Evolutionary conservation across 2,797 vertebrate genomes (phyloP).

Genomic region (Carapus acus): DNA sequence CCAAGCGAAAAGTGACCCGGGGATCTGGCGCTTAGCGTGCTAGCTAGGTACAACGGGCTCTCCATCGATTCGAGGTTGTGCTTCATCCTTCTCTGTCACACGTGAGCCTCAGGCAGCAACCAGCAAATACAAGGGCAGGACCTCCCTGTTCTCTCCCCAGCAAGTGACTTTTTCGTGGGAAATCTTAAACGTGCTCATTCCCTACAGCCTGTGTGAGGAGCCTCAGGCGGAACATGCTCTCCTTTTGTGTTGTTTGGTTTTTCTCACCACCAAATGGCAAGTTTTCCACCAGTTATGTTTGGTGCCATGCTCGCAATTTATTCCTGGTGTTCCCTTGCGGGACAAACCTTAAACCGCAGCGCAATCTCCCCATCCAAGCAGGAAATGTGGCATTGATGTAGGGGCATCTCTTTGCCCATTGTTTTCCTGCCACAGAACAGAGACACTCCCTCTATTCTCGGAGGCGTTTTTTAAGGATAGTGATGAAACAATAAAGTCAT

Average conservation of each 20-base stretch:
- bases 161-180: no score
- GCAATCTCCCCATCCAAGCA: constrained; percentile 11
- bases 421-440: constrained; percentile 5
- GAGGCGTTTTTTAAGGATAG: constrained; percentile 3
- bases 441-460: not conserved
- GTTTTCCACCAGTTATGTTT: constrained; percentile 7
- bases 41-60: constrained; percentile 38
- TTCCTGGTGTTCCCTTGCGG: constrained; percentile 3
- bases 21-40: constrained; percentile 18
- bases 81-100: constrained; percentile 49
- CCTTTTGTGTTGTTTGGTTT: no score
- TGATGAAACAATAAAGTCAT: not conserved
- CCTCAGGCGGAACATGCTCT: constrained; percentile 23
- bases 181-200: constrained; percentile 17
- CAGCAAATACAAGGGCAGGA: constrained; percentile 38
- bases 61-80: constrained; percentile 38
- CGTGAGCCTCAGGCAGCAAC: constrained; percentile 29
- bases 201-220: not conserved
- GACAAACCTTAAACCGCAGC: constrained; percentile 13
- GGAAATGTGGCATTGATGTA: constrained; percentile 5
- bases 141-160: no score
- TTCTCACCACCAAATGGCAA: constrained; percentile 9
- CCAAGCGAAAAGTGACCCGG: constrained; percentile 44
- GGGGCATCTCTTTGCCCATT: constrained; percentile 6
- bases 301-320: not conserved